Conservation (phyloP, 2,113 vertebrate species). For the Odocoileus hemionus region DNA sequence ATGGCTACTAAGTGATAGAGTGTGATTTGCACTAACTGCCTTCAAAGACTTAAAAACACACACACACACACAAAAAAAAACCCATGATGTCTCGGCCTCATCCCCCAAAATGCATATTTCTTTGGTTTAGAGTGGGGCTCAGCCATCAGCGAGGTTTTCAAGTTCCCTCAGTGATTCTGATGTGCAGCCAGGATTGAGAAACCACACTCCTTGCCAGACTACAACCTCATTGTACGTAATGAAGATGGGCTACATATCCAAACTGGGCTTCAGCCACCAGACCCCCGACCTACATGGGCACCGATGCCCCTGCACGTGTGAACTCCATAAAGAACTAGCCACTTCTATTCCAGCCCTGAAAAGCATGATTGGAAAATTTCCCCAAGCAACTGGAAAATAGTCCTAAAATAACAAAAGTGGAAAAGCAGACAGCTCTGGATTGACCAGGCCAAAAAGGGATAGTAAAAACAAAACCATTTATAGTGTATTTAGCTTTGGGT, state of each 20-base stretch:
- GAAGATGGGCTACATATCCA: background rate
- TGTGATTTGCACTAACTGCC: background rate
- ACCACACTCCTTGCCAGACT: accelerated
- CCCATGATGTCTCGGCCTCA: background rate
- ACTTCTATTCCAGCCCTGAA: background rate
- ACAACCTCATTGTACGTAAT: accelerated
- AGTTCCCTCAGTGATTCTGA: background rate
- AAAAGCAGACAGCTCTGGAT: background rate
- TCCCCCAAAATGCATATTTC: background rate
- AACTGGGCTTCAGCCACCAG: background rate
- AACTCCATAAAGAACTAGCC: background rate
- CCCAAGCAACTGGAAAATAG: constrained; percentile 22
- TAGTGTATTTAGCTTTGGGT: background rate
- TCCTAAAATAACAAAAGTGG: constrained; percentile 38
- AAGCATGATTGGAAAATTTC: background rate
- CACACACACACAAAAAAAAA: too few species aligned
- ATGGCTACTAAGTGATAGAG: background rate
- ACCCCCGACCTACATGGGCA: accelerated
- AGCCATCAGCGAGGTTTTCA: background rate
- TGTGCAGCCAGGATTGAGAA: background rate
- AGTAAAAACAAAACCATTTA: background rate
- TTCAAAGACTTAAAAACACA: background rate
- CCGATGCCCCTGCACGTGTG: accelerated
- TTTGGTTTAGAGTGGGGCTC: background rate
- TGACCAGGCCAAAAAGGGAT: background rate